Evolutionary conservation across 2,888 invertebrate species (phyloP).

Genomic region (Cephonodes hylas): DNA sequence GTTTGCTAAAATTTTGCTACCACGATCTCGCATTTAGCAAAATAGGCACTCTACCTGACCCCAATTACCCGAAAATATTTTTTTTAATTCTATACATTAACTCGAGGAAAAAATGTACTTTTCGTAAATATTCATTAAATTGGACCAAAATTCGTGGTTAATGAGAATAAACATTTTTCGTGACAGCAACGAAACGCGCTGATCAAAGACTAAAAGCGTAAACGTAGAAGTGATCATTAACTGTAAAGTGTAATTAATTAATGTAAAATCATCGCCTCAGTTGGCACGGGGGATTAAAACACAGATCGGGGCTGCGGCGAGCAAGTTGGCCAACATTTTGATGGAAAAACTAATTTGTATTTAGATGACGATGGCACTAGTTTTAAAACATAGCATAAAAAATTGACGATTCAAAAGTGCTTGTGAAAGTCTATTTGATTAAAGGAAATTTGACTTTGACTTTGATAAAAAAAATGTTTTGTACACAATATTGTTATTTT

Average conservation of each 20-base stretch:
- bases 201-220: background rate
- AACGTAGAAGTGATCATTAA: conserved; percentile 18
- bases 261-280: conserved; percentile 14
- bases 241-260: conserved; percentile 22
- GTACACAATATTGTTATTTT: too few relatives aligned
- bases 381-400: background rate
- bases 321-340: background rate
- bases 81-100: background rate
- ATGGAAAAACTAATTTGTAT: background rate
- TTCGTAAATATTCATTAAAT: background rate
- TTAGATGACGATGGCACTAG: background rate
- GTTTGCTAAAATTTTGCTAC: background rate
- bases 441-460: too few relatives aligned
- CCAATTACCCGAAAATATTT: background rate
- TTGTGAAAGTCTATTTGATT: too few relatives aligned
- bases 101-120: background rate
- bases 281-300: background rate
- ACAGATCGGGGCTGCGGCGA: background rate
- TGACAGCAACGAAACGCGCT: background rate
- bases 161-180: background rate
- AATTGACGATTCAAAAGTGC: too few relatives aligned
- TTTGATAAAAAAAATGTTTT: too few relatives aligned
- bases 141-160: background rate
- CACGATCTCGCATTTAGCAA: background rate
- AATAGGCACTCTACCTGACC: background rate